Evolutionary conservation across 2,797 vertebrate species (phyloP), one percentile per base, ranked within the genome.

Genomic region (Cryptoprocta ferox): DNA sequence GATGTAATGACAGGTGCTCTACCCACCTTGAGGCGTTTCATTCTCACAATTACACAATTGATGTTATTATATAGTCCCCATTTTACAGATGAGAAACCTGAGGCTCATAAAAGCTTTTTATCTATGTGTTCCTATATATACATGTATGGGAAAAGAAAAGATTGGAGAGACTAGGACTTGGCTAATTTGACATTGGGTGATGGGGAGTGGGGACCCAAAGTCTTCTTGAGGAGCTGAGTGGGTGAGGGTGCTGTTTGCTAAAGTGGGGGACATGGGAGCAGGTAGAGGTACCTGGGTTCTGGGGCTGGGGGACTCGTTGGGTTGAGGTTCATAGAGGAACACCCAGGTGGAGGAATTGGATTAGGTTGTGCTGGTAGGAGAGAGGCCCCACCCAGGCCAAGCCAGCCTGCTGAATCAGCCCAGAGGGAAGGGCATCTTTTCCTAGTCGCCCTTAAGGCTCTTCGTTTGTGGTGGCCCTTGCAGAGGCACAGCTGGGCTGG

Each of bases 151-250:
- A 61, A 90, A 75, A 92, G 65, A 61, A 79, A 82, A 37, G 19
- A 45, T 30, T 42, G 13, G 48, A 70, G 70, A 82, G 65, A 61
- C n/a, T 28, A 79, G 87, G 32, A 82, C 12, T 48, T 82, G 15
- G 65, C 56, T 80, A 65, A 53, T 71, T 92, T 88, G 39, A 39
- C 6, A 1, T 28, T 61, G 32, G 53, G 5, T 48, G 61, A 0
- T 39, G 16, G 37, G 30, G 37, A 66, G 50, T 39, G 26, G 68
- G 28, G 65, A 86, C 19, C 75, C 71, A 59, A 37, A 50, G 45
- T 63, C 91, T 97, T 82, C 75, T n/a, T 79, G 53, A 92, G 78
- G 61, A 91, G 32, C 48, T 53, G 61, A 73, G 37, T 78, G 56
- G 76, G 28, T 53, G 21, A 45, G 18, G 11, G 76, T 18, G 37